phyloP scores from a whole-genome alignment of 2,888 invertebrate species.

The Ochropleura leucogaster region DNA sequence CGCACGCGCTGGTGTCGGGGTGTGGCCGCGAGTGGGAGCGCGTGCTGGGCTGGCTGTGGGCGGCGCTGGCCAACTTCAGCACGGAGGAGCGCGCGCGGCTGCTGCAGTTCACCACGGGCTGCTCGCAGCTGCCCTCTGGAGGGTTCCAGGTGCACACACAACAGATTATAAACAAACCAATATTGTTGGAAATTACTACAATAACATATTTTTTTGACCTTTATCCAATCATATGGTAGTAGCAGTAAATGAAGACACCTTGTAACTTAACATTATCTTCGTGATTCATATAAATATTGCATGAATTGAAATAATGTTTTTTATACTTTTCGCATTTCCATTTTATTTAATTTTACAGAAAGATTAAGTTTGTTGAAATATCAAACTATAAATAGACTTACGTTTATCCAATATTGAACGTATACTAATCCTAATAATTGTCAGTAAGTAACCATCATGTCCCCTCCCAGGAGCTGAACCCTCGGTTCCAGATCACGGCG shows the following conservation, averaged over 20 bases:
- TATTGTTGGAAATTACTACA: not conserved
- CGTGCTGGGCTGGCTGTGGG: constrained; percentile 91
- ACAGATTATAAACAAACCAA: not conserved
- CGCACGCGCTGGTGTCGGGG: constrained; percentile 96
- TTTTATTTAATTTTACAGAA: not conserved
- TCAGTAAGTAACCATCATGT: not conserved
- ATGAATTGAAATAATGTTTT: not conserved
- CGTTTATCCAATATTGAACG: not conserved
- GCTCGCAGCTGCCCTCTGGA: constrained; percentile 95
- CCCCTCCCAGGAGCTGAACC: constrained; percentile 93
- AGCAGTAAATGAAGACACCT: not conserved
- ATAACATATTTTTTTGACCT: not conserved
- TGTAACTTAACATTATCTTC: not conserved
- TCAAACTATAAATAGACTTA: not conserved
- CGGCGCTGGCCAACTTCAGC: constrained; percentile 95
- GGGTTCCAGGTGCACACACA: constrained; percentile 92
- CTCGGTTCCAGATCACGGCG: constrained; percentile 97
- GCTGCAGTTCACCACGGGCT: constrained; percentile 98
- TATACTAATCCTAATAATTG: not conserved
- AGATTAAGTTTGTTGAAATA: not conserved
- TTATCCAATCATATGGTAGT: not conserved
- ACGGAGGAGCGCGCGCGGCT: constrained; percentile 97
- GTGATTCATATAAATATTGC: not conserved
- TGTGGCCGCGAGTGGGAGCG: constrained; percentile 95
- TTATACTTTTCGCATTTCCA: not conserved